Evolutionary conservation across 2,888 invertebrate species (phyloP).

Genomic region (Shargacucullia verbasci): DNA sequence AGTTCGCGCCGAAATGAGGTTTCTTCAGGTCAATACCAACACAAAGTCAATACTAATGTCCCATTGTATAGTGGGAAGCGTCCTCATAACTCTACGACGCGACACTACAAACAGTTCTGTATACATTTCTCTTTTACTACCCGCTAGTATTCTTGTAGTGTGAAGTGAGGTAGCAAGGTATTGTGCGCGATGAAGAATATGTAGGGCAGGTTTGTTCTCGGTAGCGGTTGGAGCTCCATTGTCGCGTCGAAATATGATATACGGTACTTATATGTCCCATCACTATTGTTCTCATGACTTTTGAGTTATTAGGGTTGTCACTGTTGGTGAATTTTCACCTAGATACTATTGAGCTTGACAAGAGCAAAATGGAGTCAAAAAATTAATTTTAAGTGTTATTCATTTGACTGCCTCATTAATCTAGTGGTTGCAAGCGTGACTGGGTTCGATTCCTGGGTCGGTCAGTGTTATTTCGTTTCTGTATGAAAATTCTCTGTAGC

Average conservation of each 20-base stretch:
- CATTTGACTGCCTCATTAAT: too few relatives aligned
- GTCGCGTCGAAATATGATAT: constrained; percentile 57
- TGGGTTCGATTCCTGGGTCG: too few relatives aligned
- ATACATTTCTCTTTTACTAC: constrained; percentile 33
- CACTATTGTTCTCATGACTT: constrained; percentile 58
- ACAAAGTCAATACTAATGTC: constrained; percentile 53
- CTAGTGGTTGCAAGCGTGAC: too few relatives aligned
- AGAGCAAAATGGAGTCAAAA: too few relatives aligned
- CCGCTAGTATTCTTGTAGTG: not conserved
- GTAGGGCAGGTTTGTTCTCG: constrained; percentile 9
- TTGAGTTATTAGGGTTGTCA: constrained; percentile 39
- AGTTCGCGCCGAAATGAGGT: constrained; percentile 39
- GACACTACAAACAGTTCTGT: constrained; percentile 8
- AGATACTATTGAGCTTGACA: too few relatives aligned
- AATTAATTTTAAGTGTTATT: too few relatives aligned
- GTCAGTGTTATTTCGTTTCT: too few relatives aligned
- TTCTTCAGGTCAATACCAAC: constrained; percentile 50
- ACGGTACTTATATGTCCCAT: constrained; percentile 56
- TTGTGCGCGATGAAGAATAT: constrained; percentile 10
- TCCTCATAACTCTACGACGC: constrained; percentile 32
- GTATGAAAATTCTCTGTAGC: too few relatives aligned
- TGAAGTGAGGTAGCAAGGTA: constrained; percentile 34
- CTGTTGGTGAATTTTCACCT: too few relatives aligned
- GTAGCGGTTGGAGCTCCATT: constrained; percentile 42
- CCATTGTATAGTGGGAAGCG: constrained; percentile 50